A percentile compares a stretch with the other conserved stretches of the same genome.
These are phyloP conservation scores for Melanargia galathea DNA, from an alignment of 2,888 invertebrate genomes.

Conservation along the genomic window DNA sequence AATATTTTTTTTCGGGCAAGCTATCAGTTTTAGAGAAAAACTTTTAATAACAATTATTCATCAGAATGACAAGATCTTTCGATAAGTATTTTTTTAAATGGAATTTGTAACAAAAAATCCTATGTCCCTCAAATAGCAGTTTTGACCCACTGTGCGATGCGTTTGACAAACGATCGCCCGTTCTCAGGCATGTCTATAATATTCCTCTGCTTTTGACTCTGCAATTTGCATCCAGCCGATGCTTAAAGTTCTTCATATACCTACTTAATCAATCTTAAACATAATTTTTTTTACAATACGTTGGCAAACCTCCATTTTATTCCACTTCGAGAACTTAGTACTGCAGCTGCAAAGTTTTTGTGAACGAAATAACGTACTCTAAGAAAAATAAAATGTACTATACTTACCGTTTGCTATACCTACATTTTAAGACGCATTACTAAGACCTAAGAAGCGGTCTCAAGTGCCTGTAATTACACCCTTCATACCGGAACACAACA, in stretches of 20 bases:
- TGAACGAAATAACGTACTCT: background rate
- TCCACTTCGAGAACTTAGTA: background rate
- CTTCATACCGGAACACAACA: constrained; percentile 19
- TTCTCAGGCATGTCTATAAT: too few species aligned
- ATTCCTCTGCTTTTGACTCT: background rate
- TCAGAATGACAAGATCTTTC: too few species aligned
- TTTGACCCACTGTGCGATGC: too few species aligned
- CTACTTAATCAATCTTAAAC: background rate
- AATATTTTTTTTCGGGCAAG: too few species aligned
- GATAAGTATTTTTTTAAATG: too few species aligned
- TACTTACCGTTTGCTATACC: background rate
- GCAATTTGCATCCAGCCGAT: background rate
- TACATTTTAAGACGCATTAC: background rate
- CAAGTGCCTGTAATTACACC: constrained; percentile 19
- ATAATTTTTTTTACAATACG: background rate
- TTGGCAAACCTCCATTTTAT: constrained; percentile 2
- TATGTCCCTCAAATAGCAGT: too few species aligned
- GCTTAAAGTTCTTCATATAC: background rate
- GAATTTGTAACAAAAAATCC: too few species aligned
- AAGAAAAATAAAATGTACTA: background rate
- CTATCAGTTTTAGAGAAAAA: too few species aligned
- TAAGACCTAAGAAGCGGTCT: constrained; percentile 13
- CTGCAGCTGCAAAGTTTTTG: constrained; percentile 10
- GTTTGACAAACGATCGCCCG: too few species aligned
- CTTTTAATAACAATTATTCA: too few species aligned